Conservation (phyloP, 2,113 vertebrate species). For the Myrmophylax atrothorax region DNA sequence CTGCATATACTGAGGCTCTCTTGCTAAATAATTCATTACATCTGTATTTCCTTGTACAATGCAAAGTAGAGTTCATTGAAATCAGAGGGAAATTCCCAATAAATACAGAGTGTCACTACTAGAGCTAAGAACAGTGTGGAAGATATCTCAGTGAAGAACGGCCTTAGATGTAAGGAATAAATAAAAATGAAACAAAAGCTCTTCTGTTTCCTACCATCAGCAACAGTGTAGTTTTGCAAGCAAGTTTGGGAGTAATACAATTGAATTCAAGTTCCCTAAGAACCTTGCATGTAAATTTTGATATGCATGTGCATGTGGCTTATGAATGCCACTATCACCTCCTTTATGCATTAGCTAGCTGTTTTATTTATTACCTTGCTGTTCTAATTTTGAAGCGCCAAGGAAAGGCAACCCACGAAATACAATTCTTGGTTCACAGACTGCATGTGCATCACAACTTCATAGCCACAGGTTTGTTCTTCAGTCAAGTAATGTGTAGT, state of each 20-base stretch:
- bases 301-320: not conserved
- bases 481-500: not conserved
- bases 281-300: not conserved
- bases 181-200: not conserved
- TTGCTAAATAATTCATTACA: not conserved
- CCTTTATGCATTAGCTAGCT: not conserved
- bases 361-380: not conserved
- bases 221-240: not conserved
- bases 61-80: not conserved
- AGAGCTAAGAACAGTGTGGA: not conserved
- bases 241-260: not conserved
- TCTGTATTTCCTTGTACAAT: not conserved
- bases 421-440: not conserved
- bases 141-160: not conserved
- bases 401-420: not conserved
- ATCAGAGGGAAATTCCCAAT: not conserved
- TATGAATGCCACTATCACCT: not conserved
- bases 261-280: not conserved
- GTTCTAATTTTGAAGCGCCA: not conserved
- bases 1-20: not conserved
- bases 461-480: not conserved
- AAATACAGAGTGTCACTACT: not conserved
- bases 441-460: accelerated
- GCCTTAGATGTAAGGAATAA: not conserved
- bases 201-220: not conserved